Base-by-base conservation (phyloP, 2,888 invertebrate species). In the Lepidochrysops patricia region DNA sequence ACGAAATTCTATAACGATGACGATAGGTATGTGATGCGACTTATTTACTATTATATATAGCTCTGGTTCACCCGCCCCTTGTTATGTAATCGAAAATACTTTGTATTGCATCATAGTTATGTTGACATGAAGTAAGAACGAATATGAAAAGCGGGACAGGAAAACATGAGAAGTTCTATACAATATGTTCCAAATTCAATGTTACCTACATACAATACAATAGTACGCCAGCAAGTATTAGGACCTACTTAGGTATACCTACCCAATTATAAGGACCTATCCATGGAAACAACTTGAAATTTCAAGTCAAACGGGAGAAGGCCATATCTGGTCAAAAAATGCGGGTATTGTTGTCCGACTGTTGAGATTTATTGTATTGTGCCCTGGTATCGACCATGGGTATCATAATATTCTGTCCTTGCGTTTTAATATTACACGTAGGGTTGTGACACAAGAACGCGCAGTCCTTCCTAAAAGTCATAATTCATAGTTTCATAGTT, bases 331-430 rank as follows among this genome's bases (percentile, higher is more conserved):
- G 26, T 15, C 15, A 27, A 32, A 19, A 15, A 15, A 54, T 29
- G 32, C 32, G 54, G 7, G 52, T 32, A 54, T 54, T 54, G 54
- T 54, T 54, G 27, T 50, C 26, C 25, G 50, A n/a, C 50, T 6
- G 26, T 23, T 32, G 54, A 12, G 54, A 29, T 32, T 32, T 29
- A 32, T 54, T 15, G 29, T 19, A 19, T 19, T 29, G 52, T 9
- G 52, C 3, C 3, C 29, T 13, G 19, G 32, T 32, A 54, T 54
- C 54, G 19, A 19, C 29, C 15, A 70, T 72, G 73, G 73, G 74
- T 73, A 74, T 74, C 72, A 72, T 72, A 72, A 61, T 23, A 32
- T 70, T n/a, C 69, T 77, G 74, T 72, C 75, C 67, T 70, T 73
- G 69, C 67, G 63, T 66, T 70, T 77, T 75, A 75, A 68, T 74